Percentiles rank a stretch among this genome's conserved stretches.
These are phyloP conservation scores for Echinops telfairi DNA, from an alignment of 2,113 vertebrate genomes.

Conservation along the genomic window DNA sequence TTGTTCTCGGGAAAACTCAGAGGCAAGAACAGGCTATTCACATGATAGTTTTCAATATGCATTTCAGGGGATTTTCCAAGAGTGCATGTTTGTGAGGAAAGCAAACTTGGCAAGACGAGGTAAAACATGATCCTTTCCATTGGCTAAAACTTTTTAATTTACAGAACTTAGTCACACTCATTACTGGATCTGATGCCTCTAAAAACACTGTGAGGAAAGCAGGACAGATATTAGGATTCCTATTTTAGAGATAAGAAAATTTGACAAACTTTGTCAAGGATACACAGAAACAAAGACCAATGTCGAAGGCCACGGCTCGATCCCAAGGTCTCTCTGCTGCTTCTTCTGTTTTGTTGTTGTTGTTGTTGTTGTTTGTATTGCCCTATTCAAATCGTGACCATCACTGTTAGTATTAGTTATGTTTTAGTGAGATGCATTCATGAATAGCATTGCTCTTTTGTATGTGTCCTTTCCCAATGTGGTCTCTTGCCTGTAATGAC, in stretches of 20 bases:
- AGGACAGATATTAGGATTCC: background rate
- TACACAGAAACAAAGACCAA: constrained; percentile 29
- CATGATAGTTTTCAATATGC: constrained; percentile 14
- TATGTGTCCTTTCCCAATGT: background rate
- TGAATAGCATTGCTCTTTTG: background rate
- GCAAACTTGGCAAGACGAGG: background rate
- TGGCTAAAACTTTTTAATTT: constrained; percentile 7
- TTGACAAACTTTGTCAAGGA: constrained; percentile 35
- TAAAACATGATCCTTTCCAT: constrained; percentile 17
- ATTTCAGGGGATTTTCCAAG: constrained; percentile 39
- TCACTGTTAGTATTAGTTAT: background rate
- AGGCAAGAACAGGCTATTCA: background rate
- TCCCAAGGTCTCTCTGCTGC: background rate
- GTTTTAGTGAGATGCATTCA: background rate
- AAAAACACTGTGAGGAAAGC: background rate
- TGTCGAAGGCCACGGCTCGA: background rate
- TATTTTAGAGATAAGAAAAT: constrained; percentile 40
- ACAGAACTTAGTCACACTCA: constrained; percentile 22
- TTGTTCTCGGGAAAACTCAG: constrained; percentile 4
- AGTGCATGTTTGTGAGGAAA: constrained; percentile 36
- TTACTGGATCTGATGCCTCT: constrained; percentile 1
- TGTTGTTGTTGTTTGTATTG: background rate
- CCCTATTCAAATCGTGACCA: constrained; percentile 3
- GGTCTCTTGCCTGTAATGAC: background rate
- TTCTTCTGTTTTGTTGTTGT: too few species aligned